These are phyloP conservation scores for Hiodon tergisus DNA, from an alignment of 2,113 vertebrate genomes.

Conservation along the genomic window DNA sequence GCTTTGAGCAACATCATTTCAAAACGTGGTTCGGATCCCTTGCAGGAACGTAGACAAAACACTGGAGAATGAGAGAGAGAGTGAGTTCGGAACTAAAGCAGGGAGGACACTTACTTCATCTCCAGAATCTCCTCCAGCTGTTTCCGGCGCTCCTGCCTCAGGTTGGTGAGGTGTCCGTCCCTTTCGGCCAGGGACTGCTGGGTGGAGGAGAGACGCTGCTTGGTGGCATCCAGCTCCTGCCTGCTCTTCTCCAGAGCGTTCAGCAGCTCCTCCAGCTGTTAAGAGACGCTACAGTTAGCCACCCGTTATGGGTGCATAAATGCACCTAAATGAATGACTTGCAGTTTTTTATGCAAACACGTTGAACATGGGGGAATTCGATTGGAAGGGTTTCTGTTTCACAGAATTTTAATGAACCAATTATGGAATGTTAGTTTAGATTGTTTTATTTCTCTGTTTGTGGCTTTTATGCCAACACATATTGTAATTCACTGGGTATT, in stretches of 20 bases:
- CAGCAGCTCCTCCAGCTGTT: conserved; percentile 91
- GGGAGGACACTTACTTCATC: conserved; percentile 83
- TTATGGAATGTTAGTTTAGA: too few species aligned
- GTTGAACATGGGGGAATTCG: too few species aligned
- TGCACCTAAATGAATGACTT: background rate
- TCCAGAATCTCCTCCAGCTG: conserved; percentile 97
- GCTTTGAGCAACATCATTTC: too few species aligned
- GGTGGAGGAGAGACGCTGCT: conserved; percentile 90
- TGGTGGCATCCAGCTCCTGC: conserved; percentile 92
- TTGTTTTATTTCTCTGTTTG: too few species aligned
- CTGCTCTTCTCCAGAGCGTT: conserved; percentile 88
- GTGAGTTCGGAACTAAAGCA: background rate
- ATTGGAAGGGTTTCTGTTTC: too few species aligned
- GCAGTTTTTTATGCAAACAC: background rate
- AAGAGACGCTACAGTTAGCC: conserved; percentile 22
- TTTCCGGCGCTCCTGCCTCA: conserved; percentile 87
- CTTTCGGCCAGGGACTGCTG: conserved; percentile 93
- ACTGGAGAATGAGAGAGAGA: background rate
- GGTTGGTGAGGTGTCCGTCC: conserved; percentile 88
- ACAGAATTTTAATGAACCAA: too few species aligned
- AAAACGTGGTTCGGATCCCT: background rate
- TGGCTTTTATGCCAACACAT: too few species aligned
- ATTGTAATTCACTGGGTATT: too few species aligned
- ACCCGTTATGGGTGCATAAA: background rate
- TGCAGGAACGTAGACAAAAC: background rate